phyloP scores from a whole-genome alignment of 30 jellyfish, hydroid and myxozoan species.

The Mastigias papua region DNA sequence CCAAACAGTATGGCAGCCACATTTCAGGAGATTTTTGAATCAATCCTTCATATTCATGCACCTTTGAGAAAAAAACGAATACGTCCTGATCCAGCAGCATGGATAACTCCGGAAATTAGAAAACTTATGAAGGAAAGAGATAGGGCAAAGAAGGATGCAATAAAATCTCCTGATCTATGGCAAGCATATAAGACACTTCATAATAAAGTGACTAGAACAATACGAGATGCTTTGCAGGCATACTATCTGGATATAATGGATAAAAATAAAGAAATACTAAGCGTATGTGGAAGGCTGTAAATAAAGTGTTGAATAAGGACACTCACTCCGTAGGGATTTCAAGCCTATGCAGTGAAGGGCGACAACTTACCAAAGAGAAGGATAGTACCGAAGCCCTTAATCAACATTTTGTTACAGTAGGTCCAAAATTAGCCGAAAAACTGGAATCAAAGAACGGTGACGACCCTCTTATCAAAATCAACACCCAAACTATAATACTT shows the following conservation, averaged over 20 bases:
- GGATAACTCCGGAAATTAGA: slow-evolving; percentile 38
- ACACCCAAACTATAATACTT: not conserved
- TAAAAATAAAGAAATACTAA: no score
- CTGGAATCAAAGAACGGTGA: not conserved
- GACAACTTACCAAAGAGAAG: not conserved
- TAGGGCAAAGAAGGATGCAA: slow-evolving; percentile 25
- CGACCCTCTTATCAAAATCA: not conserved
- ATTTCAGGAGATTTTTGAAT: slow-evolving; percentile 40
- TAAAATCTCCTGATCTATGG: slow-evolving; percentile 40
- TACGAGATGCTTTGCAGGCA: no score
- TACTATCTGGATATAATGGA: slow-evolving; percentile 44
- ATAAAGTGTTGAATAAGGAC: slow-evolving; percentile 35
- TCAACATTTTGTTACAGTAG: not conserved
- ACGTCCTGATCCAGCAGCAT: slow-evolving; percentile 35
- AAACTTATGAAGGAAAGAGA: slow-evolving; percentile 26
- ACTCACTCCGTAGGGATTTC: no score
- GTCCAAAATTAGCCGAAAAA: not conserved
- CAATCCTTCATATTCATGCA: slow-evolving; percentile 42
- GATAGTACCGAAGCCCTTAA: not conserved
- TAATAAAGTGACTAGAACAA: slow-evolving; percentile 42
- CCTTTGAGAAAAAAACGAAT: slow-evolving; percentile 21
- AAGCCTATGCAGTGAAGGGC: not conserved
- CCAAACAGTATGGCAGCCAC: slow-evolving; percentile 35
- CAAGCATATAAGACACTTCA: slow-evolving; percentile 23
- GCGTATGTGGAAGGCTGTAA: no score